phyloP scores from a whole-genome alignment of 2,888 invertebrate species.

The Lasioglossum calceatum region DNA sequence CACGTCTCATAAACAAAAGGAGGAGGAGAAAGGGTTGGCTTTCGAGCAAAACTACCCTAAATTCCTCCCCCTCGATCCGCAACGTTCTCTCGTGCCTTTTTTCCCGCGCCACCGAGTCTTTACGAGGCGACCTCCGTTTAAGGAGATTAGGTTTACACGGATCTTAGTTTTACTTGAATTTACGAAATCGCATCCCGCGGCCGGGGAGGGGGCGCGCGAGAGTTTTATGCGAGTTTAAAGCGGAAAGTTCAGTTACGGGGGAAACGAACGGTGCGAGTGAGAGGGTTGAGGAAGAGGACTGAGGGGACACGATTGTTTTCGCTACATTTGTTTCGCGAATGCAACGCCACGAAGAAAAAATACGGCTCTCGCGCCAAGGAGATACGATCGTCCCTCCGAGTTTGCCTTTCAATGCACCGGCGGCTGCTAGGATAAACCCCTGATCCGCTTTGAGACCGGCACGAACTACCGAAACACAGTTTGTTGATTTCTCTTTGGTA shows the following conservation, averaged over 20 bases:
- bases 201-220: not conserved
- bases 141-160: slow-evolving; percentile 71
- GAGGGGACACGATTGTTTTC: slow-evolving; percentile 53
- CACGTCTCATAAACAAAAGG: not conserved
- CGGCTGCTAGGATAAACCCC: not conserved
- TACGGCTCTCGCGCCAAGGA: not conserved
- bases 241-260: slow-evolving; percentile 48
- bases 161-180: slow-evolving; percentile 70
- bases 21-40: not conserved
- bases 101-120: slow-evolving; percentile 38
- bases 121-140: slow-evolving; percentile 64
- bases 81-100: not conserved
- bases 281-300: not conserved
- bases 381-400: not conserved
- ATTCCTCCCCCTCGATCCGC: not conserved
- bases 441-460: not conserved
- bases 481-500: slow-evolving; percentile 7
- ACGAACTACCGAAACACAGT: slow-evolving; percentile 9
- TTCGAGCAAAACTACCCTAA: not conserved
- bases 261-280: not conserved
- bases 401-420: not conserved
- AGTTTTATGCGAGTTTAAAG: slow-evolving; percentile 68
- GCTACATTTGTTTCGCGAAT: slow-evolving; percentile 52
- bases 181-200: slow-evolving; percentile 66
- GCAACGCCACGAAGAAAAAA: not conserved